Conservation (phyloP, 2,113 vertebrate genomes). For the Paradoxurus hermaphroditus region DNA sequence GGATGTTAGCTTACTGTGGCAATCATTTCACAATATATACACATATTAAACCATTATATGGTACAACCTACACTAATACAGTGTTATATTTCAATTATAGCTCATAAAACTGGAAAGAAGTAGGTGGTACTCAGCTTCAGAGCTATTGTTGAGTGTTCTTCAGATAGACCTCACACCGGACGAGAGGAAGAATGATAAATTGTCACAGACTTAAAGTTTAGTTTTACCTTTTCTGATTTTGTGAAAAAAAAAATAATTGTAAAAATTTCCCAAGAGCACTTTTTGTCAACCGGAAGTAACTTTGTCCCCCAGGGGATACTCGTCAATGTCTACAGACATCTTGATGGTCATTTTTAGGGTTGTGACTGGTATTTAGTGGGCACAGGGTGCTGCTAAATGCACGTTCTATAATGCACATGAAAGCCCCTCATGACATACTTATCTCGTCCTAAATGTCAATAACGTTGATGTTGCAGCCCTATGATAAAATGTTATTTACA, state of each 20-base stretch:
- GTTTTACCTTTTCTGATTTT: background rate
- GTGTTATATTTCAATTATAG: background rate
- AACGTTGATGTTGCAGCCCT: background rate
- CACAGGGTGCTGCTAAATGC: too few species aligned
- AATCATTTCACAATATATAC: background rate
- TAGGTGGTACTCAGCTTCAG: background rate
- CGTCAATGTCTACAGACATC: background rate
- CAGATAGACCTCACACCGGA: background rate
- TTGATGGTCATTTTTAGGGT: background rate
- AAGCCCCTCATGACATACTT: background rate
- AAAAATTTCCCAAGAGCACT: background rate
- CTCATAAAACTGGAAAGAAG: background rate
- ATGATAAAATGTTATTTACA: background rate
- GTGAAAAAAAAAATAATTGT: background rate
- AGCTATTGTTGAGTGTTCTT: background rate
- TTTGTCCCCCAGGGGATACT: background rate
- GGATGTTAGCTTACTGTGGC: background rate
- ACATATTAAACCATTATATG: background rate
- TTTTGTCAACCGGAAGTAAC: background rate
- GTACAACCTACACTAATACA: background rate
- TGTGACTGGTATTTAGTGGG: background rate
- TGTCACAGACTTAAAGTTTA: background rate
- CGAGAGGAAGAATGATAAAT: background rate
- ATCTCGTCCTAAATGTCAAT: background rate
- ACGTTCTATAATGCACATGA: background rate